phyloP scores from a whole-genome alignment of 1,140 invertebrate species.

The Carposina sasakii region DNA sequence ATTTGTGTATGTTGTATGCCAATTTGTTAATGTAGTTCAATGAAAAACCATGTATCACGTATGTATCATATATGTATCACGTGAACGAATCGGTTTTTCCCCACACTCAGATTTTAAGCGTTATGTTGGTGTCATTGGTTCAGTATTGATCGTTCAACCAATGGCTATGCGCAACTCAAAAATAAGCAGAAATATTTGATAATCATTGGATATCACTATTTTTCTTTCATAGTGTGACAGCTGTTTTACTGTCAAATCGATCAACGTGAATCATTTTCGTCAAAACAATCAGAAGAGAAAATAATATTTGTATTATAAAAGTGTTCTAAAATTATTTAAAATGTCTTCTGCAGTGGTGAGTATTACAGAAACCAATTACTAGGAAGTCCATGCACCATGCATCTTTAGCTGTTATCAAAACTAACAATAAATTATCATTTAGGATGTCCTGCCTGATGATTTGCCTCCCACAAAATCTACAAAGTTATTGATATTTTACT shows the following conservation, averaged over 20 bases:
- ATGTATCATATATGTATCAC: too few relatives aligned
- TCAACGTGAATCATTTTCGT: constrained; percentile 62
- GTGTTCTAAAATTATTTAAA: constrained; percentile 35
- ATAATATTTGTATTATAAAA: too few relatives aligned
- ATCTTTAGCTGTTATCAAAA: constrained; percentile 6
- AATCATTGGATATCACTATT: background rate
- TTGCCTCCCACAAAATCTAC: too few relatives aligned
- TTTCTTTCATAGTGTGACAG: background rate
- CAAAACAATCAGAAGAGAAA: constrained; percentile 36
- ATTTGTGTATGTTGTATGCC: too few relatives aligned
- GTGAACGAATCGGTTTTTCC: too few relatives aligned
- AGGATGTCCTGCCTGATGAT: too few relatives aligned
- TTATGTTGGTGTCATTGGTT: too few relatives aligned
- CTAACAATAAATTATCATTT: background rate
- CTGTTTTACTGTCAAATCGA: constrained; percentile 43
- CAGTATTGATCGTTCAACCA: constrained; percentile 5
- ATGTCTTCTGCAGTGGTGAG: constrained; percentile 67
- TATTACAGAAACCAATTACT: constrained; percentile 12
- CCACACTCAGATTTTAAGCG: too few relatives aligned
- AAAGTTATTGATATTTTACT: too few relatives aligned
- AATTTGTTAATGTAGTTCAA: too few relatives aligned
- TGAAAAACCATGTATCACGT: too few relatives aligned
- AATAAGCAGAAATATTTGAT: constrained; percentile 1
- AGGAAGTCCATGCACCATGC: constrained; percentile 10
- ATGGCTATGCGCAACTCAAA: background rate